phyloP scores from a whole-genome alignment of 2,888 invertebrate genomes.

The Tenthredo amoena region DNA sequence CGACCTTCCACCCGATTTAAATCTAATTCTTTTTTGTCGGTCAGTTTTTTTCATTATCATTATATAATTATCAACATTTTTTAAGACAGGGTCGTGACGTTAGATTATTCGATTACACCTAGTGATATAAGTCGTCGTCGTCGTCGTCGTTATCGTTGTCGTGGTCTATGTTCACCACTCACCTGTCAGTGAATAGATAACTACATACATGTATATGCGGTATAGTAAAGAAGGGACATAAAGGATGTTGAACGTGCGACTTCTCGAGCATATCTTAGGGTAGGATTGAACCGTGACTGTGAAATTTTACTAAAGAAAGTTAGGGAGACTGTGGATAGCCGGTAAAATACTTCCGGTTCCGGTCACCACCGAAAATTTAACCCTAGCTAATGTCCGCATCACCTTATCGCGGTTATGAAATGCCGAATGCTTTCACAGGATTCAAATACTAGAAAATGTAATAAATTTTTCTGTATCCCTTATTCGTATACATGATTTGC shows the following conservation, averaged over 20 bases:
- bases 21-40: neutral
- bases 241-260: slow-evolving; percentile 35
- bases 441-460: neutral
- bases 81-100: neutral
- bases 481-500: neutral
- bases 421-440: neutral
- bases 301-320: slow-evolving; percentile 13
- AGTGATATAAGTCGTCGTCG: neutral
- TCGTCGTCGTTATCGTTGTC: neutral
- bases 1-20: neutral
- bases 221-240: too few relatives aligned
- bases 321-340: neutral
- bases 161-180: neutral
- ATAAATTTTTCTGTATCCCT: neutral
- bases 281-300: slow-evolving; percentile 49
- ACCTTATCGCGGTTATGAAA: neutral
- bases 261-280: slow-evolving; percentile 46
- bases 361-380: slow-evolving; percentile 42
- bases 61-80: slow-evolving; percentile 3
- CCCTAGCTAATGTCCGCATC: neutral
- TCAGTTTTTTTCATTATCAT: neutral
- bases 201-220: neutral
- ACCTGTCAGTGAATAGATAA: neutral
- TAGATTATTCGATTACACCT: slow-evolving; percentile 20
- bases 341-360: slow-evolving; percentile 52